Conservation (phyloP, 2,797 vertebrate species). For the Chaenodraco wilsoni region DNA sequence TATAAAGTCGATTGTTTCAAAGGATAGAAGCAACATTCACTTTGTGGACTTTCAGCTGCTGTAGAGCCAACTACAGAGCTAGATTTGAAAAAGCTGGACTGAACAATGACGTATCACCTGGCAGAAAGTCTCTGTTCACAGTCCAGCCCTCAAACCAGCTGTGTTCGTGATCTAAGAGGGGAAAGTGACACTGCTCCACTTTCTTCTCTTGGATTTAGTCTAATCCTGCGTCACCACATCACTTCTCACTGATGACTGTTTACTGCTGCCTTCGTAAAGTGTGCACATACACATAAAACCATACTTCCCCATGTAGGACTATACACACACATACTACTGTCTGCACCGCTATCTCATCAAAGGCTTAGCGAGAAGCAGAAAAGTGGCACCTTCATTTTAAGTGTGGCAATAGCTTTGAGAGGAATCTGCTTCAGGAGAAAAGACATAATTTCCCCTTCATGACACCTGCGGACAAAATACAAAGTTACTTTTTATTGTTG, state of each 20-base stretch:
- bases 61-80: neutral
- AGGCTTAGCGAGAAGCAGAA: conserved; percentile 19
- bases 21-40: conserved; percentile 8
- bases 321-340: conserved; percentile 5
- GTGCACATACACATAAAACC: neutral
- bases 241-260: conserved; percentile 35
- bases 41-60: neutral
- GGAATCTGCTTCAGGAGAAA: conserved; percentile 11
- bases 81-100: conserved; percentile 4
- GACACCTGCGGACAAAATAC: conserved; percentile 26
- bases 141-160: neutral
- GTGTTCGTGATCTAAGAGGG: conserved; percentile 8
- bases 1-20: neutral
- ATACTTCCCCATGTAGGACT: neutral
- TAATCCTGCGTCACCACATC: conserved; percentile 19
- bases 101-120: conserved; percentile 6
- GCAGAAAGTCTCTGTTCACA: neutral
- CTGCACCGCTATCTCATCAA: conserved; percentile 31
- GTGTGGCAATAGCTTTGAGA: neutral
- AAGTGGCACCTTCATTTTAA: neutral
- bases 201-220: conserved; percentile 23
- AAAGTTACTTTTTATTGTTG: neutral
- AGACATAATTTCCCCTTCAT: conserved; percentile 9
- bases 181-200: conserved; percentile 32
- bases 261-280: conserved; percentile 19